phyloP scores from a whole-genome alignment of 2,113 vertebrate genomes.

The Chrysochloris asiatica region DNA sequence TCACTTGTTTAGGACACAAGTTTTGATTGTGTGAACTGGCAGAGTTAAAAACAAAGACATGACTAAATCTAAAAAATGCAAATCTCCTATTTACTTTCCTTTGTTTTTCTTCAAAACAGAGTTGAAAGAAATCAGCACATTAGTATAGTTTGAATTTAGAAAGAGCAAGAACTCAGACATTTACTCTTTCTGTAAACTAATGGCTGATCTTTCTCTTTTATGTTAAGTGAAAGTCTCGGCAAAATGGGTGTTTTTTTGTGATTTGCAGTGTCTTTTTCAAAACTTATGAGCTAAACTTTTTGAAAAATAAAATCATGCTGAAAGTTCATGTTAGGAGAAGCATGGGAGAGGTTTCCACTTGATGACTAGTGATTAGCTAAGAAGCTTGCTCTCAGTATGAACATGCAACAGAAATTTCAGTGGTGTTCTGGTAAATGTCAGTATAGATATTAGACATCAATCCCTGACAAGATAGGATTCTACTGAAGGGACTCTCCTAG shows the following conservation, averaged over 20 bases:
- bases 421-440: slow-evolving; percentile 37
- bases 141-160: no score
- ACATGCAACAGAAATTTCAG: not conserved
- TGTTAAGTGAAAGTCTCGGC: not conserved
- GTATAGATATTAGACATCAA: slow-evolving; percentile 37
- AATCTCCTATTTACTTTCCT: not conserved
- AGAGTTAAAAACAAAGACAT: not conserved
- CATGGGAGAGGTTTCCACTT: not conserved
- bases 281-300: slow-evolving; percentile 5
- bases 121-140: not conserved
- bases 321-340: not conserved
- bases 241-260: not conserved
- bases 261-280: slow-evolving; percentile 14
- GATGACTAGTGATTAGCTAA: not conserved
- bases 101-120: not conserved
- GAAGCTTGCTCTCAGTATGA: slow-evolving; percentile 61
- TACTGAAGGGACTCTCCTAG: not conserved
- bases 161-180: not conserved
- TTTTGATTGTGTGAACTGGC: not conserved
- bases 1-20: not conserved
- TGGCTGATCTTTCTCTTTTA: not conserved
- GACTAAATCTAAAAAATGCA: no score
- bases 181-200: not conserved
- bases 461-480: slow-evolving; percentile 10
- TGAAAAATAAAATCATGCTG: not conserved